Evolutionary conservation across 2,888 invertebrate genomes (phyloP).

Genomic region (Harmothoe impar): DNA sequence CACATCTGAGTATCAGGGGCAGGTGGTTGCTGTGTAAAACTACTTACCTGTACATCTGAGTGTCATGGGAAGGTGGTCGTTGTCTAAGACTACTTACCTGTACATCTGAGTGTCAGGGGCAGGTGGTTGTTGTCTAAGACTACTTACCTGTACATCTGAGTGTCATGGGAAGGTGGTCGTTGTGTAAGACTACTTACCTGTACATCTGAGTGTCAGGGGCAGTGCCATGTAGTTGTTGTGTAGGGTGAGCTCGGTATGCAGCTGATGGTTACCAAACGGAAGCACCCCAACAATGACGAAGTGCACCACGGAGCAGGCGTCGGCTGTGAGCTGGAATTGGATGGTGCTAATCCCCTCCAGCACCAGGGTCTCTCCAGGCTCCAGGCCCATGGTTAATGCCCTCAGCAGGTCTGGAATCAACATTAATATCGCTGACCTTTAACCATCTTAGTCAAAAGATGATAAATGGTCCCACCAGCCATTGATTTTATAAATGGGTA

Average conservation of each 20-base stretch:
- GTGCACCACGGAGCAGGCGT: not conserved
- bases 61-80: too few species aligned
- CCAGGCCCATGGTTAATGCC: not conserved
- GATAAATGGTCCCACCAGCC: too few species aligned
- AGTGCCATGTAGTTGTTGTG: slow-evolving; percentile 41
- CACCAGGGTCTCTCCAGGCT: not conserved
- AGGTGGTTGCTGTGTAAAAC: too few species aligned
- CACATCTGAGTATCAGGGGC: too few species aligned
- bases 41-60: too few species aligned
- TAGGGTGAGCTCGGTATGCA: not conserved
- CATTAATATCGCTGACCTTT: too few species aligned
- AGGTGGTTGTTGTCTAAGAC: too few species aligned
- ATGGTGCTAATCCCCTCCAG: not conserved
- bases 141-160: too few species aligned
- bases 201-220: slow-evolving; percentile 5
- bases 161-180: not conserved
- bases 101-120: too few species aligned
- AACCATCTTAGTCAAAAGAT: too few species aligned
- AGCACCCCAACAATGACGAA: slow-evolving; percentile 47
- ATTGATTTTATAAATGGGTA: too few species aligned
- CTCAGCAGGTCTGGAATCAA: not conserved
- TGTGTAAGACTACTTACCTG: slow-evolving; percentile 24
- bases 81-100: too few species aligned
- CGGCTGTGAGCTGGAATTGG: not conserved
- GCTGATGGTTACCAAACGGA: not conserved